Base-by-base conservation (phyloP, 2,797 vertebrate genomes). In the Xenops minutus region DNA sequence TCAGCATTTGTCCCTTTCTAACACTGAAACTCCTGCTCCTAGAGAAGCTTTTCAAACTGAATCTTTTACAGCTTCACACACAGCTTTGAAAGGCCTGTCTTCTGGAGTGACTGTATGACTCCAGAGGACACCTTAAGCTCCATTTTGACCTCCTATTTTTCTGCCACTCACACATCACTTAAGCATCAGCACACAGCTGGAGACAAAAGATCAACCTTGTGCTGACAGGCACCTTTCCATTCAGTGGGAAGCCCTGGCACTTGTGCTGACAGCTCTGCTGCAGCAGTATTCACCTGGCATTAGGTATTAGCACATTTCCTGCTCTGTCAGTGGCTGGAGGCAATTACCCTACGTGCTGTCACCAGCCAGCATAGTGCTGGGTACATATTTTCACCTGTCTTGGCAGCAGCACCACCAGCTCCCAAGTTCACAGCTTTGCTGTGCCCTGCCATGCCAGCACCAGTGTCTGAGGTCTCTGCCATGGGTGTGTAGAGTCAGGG, bases 211-310 rank as follows among this genome's bases (percentile, higher is more conserved):
- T 41, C 54, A 84, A 39, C 22, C 52, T 90, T 17, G 1, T 4
- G 58, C 41, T 3, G n/a, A 89, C 0, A 0, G 55, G 66, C 58
- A 85, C 26, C 49, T 59, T 75, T 56, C 73, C 7, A 2, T 64
- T 89, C 86, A 55, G 19, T 4, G n/a, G 75, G 85, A 72, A 79
- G 51, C 62, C 48, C 78, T 10, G 0, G 55, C 26, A 24, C 77
- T 71, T 8, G 2, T 8, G 51, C 37, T 17, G 10, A 54, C 76
- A 61, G 54, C 61, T 81, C 37, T 7, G 2, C 74, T 77, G 71
- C 74, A 58, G 93, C 58, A 89, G 36, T 56, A 73, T 89, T 74
- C 92, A 92, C 85, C 71, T 69, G 76, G 87, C 80, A 93, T 75
- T 56, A 83, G 46, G 27, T 36, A 88, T 56, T 7, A 83, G 80